Evolutionary conservation across 53 echinoderm and acorn worm species (phyloP), one percentile per base, ranked within the genome.

Genomic region (Crossaster papposus): DNA sequence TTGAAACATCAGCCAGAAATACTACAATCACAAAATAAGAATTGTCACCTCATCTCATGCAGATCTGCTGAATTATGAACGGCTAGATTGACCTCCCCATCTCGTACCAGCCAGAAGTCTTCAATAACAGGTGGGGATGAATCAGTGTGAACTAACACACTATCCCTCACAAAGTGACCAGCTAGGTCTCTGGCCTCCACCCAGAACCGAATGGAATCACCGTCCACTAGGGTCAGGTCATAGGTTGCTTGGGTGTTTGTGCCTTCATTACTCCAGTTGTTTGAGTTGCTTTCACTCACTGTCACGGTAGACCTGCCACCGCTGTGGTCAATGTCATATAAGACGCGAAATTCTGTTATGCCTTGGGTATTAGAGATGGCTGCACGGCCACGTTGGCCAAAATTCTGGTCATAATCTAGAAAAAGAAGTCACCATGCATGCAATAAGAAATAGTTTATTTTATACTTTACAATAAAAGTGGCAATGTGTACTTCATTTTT

Each of bases 161-260:
- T 79, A 35, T 92, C 92, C 53, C 65, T 79, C 29, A 31, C 30
- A 64, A 36, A 77, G 71, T 91, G 78, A 14, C 72, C 86, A 23
- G 89, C 54, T 14, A 89, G 36, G 64, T 92, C 83, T n/a, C 79
- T 68, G 17, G 89, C 92, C 38, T 83, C 63, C 35, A 92, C 84
- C 92, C 92, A 92, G 70, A 92, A 82, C 9, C 78, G 75, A 38
- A 92, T 62, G 64, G 92, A 92, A 89, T 92, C 92, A n/a, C 92
- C 92, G 44, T 92, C 92, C 3, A 80, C 74, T 31, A 89, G 23
- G 22, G 77, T 32, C 36, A 89, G 81, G 82, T 83, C 64, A 52
- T 81, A 92, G 11, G 77, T 81, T 9, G 64, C 64, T 12, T 70
- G 77, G 3, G 51, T 79, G 70, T 52, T 53, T 33, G 29, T 38